Conservation (phyloP, 2,888 invertebrate genomes). For the Eupithecia tripunctaria region DNA sequence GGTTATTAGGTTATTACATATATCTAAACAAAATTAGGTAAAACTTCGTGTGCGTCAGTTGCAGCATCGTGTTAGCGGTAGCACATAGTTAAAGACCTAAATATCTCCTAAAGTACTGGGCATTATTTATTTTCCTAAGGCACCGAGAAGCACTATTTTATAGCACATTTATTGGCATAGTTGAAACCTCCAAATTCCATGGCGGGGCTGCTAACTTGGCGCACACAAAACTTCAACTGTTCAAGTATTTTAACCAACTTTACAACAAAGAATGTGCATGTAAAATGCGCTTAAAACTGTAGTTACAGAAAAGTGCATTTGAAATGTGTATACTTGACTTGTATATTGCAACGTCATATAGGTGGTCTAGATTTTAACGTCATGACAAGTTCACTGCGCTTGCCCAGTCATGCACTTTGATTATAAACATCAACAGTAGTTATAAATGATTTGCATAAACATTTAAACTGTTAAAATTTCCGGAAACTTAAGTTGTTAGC, state of each 20-base stretch:
- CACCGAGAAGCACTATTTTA: too few species aligned
- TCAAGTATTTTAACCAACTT: not conserved
- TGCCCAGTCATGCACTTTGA: not conserved
- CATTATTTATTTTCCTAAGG: too few species aligned
- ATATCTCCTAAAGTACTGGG: not conserved
- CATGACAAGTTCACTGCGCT: not conserved
- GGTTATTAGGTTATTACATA: too few species aligned
- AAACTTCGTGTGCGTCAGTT: too few species aligned
- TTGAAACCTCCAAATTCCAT: too few species aligned
- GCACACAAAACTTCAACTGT: not conserved
- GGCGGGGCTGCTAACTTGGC: too few species aligned
- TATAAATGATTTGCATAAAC: not conserved
- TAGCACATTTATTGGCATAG: too few species aligned
- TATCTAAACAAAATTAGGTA: too few species aligned
- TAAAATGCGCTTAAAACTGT: not conserved
- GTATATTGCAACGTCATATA: not conserved
- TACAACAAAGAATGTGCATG: conserved; percentile 2
- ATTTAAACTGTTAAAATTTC: not conserved
- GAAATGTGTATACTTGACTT: not conserved
- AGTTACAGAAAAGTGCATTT: not conserved
- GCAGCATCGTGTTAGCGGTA: too few species aligned
- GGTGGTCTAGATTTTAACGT: not conserved
- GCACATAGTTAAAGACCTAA: too few species aligned
- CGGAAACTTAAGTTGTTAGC: not conserved
- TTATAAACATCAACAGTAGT: not conserved